Conservation (phyloP, 2,888 invertebrate species). For the Athripsodes cinereus region DNA sequence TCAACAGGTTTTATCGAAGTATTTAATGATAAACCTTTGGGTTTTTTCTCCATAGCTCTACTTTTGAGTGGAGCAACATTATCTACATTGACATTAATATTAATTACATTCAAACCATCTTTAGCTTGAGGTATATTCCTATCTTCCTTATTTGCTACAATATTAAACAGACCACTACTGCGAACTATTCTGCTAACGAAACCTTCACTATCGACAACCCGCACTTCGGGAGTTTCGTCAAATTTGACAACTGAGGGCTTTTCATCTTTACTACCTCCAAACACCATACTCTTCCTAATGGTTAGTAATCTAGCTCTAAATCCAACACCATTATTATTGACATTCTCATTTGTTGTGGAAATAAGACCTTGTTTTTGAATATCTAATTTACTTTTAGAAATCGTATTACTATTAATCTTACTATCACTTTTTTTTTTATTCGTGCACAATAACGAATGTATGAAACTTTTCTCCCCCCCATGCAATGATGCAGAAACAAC, state of each 20-base stretch:
- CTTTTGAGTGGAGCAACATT: constrained; percentile 11
- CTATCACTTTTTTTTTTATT: constrained; percentile 1
- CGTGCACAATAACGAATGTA: neutral
- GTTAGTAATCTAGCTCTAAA: constrained; percentile 33
- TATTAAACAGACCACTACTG: neutral
- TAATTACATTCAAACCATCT: neutral
- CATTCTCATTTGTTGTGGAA: constrained; percentile 59
- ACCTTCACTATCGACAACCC: neutral
- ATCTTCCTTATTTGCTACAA: neutral
- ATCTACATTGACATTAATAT: constrained; percentile 6
- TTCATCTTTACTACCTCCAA: constrained; percentile 29
- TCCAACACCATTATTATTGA: constrained; percentile 41
- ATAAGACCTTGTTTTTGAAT: constrained; percentile 56
- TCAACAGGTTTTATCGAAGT: constrained; percentile 24
- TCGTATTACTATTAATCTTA: neutral
- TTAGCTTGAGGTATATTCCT: neutral
- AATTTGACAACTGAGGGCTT: constrained; percentile 24
- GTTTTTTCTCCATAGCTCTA: constrained; percentile 33
- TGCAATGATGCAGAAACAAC: neutral
- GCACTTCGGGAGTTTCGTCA: neutral
- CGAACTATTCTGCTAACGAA: neutral
- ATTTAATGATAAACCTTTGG: constrained; percentile 32
- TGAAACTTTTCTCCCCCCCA: neutral
- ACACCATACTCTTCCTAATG: constrained; percentile 30
- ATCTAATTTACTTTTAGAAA: constrained; percentile 36